Evolutionary conservation across 2,888 invertebrate species (phyloP).

Genomic region (Xanthia icteritia): DNA sequence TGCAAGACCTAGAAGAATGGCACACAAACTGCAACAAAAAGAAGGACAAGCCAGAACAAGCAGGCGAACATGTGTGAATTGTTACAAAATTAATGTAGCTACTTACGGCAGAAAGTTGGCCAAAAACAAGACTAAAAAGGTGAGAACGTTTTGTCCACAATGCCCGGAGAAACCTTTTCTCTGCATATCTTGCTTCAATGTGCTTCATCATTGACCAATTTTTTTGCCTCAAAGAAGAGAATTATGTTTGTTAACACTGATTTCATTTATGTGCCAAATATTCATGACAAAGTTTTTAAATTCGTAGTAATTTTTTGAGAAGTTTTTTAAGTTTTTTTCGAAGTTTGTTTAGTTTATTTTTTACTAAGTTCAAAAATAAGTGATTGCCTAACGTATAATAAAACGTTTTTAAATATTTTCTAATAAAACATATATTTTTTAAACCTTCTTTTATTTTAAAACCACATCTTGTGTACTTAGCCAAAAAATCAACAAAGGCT

Average conservation of each 20-base stretch:
- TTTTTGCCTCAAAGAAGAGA: slow-evolving; percentile 8
- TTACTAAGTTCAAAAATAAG: too few species aligned
- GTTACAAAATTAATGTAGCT: slow-evolving; percentile 40
- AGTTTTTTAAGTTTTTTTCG: too few species aligned
- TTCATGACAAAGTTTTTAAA: slow-evolving; percentile 33
- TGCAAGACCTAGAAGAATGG: slow-evolving; percentile 37
- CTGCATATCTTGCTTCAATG: slow-evolving; percentile 50
- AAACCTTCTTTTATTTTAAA: slow-evolving; percentile 31
- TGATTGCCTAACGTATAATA: not conserved
- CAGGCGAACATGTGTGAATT: slow-evolving; percentile 37
- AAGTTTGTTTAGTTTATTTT: too few species aligned
- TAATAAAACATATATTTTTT: slow-evolving; percentile 31
- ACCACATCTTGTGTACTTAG: slow-evolving; percentile 29
- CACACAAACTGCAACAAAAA: slow-evolving; percentile 45
- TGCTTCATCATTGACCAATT: slow-evolving; percentile 26
- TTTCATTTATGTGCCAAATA: slow-evolving; percentile 32
- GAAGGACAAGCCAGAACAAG: slow-evolving; percentile 44
- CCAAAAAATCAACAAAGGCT: slow-evolving; percentile 35
- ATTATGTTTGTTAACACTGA: slow-evolving; percentile 38
- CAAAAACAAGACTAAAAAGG: slow-evolving; percentile 51
- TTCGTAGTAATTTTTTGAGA: too few species aligned
- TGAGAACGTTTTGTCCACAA: slow-evolving; percentile 42
- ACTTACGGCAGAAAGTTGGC: slow-evolving; percentile 40
- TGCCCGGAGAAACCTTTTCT: slow-evolving; percentile 41
- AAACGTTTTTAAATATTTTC: slow-evolving; percentile 17